A percentile compares a stretch with the other conserved stretches of the same genome.
phyloP scores from a whole-genome alignment of 2,888 invertebrate genomes.

The Deroplatys truncata region DNA sequence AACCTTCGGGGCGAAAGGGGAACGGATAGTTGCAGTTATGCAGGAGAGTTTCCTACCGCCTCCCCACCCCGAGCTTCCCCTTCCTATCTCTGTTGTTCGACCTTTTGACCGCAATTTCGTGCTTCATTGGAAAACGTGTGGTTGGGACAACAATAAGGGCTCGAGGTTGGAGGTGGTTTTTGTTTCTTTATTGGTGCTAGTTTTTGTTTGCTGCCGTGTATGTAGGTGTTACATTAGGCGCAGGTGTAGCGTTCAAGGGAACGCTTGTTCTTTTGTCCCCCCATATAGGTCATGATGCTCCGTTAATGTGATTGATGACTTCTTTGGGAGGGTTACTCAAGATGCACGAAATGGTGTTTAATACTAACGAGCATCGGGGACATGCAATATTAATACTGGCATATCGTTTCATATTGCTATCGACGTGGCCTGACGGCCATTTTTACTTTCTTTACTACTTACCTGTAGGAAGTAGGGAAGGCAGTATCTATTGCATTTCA shows the following conservation, averaged over 20 bases:
- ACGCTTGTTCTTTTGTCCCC: not conserved
- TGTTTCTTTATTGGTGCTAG: not conserved
- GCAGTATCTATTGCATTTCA: no score
- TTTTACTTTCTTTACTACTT: no score
- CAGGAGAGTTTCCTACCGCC: not conserved
- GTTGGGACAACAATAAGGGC: not conserved
- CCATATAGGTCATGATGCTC: not conserved
- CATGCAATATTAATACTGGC: no score
- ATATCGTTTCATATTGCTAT: no score
- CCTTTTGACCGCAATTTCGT: constrained; percentile 26
- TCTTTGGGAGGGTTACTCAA: not conserved
- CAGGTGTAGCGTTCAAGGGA: not conserved
- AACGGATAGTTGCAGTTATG: constrained; percentile 13
- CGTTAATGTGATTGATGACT: not conserved
- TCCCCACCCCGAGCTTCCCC: not conserved
- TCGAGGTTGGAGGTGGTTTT: not conserved
- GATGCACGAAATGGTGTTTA: not conserved
- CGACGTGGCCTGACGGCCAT: no score
- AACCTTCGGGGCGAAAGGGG: not conserved
- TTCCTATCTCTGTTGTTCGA: constrained; percentile 7
- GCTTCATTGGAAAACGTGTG: constrained; percentile 19
- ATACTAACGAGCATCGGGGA: no score
- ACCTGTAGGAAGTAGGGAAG: no score
- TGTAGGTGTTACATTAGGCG: not conserved
- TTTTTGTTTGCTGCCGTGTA: not conserved